Conservation (phyloP, 1,140 invertebrate genomes). For the Caerostris darwini region DNA sequence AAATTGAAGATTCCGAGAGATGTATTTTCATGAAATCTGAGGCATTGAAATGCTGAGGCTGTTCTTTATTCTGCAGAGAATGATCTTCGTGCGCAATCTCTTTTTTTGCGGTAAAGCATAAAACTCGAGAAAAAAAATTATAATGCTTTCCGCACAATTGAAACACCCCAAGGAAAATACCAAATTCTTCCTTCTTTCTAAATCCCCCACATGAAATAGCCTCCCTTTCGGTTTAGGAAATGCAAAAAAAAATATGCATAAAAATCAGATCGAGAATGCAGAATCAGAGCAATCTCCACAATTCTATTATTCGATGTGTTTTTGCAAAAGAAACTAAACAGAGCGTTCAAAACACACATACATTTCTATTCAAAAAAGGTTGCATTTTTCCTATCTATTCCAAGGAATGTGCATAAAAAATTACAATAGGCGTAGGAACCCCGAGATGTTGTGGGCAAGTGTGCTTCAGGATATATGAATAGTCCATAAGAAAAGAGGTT, state of each 20-base stretch:
- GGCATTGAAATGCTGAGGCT: too few relatives aligned
- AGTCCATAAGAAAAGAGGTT: background rate
- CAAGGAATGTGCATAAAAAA: too few relatives aligned
- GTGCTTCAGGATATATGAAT: constrained; percentile 10
- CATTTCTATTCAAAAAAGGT: constrained; percentile 1
- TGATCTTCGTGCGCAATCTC: too few relatives aligned
- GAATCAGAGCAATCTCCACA: background rate
- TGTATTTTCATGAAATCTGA: too few relatives aligned
- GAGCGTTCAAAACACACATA: constrained; percentile 23
- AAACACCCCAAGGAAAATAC: constrained; percentile 23
- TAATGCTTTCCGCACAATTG: constrained; percentile 1
- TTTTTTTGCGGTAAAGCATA: too few relatives aligned
- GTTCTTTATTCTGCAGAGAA: too few relatives aligned
- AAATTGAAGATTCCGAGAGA: too few relatives aligned
- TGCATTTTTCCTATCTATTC: background rate
- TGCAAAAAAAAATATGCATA: background rate
- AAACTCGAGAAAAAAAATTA: background rate
- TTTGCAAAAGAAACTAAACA: constrained; percentile 24
- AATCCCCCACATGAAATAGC: background rate
- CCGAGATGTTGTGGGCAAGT: too few relatives aligned
- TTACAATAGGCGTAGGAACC: too few relatives aligned
- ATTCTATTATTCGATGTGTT: background rate
- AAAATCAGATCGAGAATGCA: constrained; percentile 22
- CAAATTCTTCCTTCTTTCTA: background rate
- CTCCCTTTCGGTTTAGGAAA: background rate